phyloP scores from a whole-genome alignment of 2,797 vertebrate genomes.

The Microctenopoma steveboyesi region DNA sequence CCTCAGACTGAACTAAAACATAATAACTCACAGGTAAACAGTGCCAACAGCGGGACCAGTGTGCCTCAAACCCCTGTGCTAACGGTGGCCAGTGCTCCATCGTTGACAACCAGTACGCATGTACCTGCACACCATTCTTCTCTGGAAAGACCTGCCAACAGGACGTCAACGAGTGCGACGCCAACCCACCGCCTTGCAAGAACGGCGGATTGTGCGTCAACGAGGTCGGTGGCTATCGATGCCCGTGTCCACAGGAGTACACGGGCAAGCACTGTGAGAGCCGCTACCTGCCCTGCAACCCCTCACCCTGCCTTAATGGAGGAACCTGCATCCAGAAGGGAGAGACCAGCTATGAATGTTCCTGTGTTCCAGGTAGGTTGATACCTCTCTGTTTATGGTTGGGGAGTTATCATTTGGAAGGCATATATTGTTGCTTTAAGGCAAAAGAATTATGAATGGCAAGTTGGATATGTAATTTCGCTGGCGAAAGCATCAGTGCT shows the following conservation, averaged over 20 bases:
- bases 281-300: slow-evolving; percentile 94
- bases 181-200: slow-evolving; percentile 81
- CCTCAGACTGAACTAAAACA: not conserved
- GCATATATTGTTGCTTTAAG: not conserved
- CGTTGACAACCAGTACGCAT: slow-evolving; percentile 87
- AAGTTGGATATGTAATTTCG: no score
- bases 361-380: slow-evolving; percentile 90
- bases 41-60: slow-evolving; percentile 93
- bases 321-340: slow-evolving; percentile 90
- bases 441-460: no score
- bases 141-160: slow-evolving; percentile 91
- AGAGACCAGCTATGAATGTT: slow-evolving; percentile 89
- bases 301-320: slow-evolving; percentile 85
- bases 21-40: slow-evolving; percentile 83
- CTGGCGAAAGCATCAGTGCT: no score
- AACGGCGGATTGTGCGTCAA: slow-evolving; percentile 89
- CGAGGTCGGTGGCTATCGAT: slow-evolving; percentile 88
- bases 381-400: no score
- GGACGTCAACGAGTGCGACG: slow-evolving; percentile 90
- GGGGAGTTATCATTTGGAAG: not conserved
- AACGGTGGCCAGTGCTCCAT: slow-evolving; percentile 90
- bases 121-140: slow-evolving; percentile 87
- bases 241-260: slow-evolving; percentile 86
- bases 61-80: slow-evolving; percentile 94
- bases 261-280: slow-evolving; percentile 90